Conservation (phyloP, 2,113 vertebrate genomes). For the Nematolebias whitei region DNA sequence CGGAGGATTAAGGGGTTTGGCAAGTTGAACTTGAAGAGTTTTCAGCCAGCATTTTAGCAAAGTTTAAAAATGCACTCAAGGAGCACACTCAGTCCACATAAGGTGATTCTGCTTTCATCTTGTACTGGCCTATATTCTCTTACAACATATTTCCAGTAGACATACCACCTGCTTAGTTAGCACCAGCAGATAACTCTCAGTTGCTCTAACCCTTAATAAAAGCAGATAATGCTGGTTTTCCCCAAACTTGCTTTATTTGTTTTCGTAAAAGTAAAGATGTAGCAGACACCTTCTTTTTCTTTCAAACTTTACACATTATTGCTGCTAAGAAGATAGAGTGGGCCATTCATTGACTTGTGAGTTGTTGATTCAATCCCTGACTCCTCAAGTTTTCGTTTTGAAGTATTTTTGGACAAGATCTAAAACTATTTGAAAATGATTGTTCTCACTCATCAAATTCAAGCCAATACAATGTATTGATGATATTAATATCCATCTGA, state of each 20-base stretch:
- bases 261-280: background rate
- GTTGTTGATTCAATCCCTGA: no score
- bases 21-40: conserved; percentile 59
- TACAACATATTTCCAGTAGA: conserved; percentile 18
- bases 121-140: conserved; percentile 5
- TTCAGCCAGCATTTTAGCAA: conserved; percentile 49
- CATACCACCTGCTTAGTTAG: background rate
- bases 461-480: no score
- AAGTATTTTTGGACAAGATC: no score
- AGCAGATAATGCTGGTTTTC: background rate
- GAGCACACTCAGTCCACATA: conserved; percentile 4
- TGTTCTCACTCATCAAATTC: background rate
- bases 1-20: conserved; percentile 71
- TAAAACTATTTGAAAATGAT: background rate
- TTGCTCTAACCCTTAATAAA: conserved; percentile 12
- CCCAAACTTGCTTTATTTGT: background rate
- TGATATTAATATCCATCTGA: no score
- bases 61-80: conserved; percentile 44
- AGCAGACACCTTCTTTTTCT: no score
- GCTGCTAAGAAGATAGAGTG: background rate
- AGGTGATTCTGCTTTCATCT: conserved; percentile 31
- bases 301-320: no score
- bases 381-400: background rate
- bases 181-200: conserved; percentile 23
- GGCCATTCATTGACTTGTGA: background rate